Percentiles rank a stretch among this genome's conserved stretches.
phyloP scores from a whole-genome alignment of 2,113 vertebrate genomes.

The Antechinus flavipes region DNA sequence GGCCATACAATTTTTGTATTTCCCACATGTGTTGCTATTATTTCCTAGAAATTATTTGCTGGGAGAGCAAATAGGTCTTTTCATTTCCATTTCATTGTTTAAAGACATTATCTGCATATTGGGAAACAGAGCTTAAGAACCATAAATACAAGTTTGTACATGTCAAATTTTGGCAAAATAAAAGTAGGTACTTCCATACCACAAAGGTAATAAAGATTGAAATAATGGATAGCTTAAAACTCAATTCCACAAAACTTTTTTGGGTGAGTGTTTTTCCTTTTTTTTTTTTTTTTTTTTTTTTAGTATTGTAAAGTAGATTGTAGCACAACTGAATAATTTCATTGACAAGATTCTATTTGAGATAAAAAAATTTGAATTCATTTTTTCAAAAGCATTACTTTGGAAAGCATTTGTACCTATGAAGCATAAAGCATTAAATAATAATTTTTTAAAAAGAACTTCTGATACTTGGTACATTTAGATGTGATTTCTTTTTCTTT shows the following conservation, averaged over 20 bases:
- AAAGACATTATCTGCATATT: neutral
- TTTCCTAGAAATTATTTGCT: conserved; percentile 49
- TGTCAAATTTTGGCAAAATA: neutral
- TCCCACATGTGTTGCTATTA: conserved; percentile 43
- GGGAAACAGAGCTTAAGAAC: conserved; percentile 59
- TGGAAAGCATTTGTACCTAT: conserved; percentile 63
- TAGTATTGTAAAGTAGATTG: conserved; percentile 69
- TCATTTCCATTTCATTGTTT: conserved; percentile 65
- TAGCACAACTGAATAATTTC: conserved; percentile 67
- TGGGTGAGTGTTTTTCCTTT: conserved; percentile 35
- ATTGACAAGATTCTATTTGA: conserved; percentile 57
- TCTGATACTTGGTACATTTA: conserved; percentile 63
- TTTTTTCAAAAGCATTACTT: conserved; percentile 73
- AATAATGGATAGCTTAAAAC: conserved; percentile 48
- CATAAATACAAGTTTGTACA: neutral
- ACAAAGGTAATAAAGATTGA: conserved; percentile 51
- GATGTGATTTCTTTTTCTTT: conserved; percentile 57
- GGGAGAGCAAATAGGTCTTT: conserved; percentile 58
- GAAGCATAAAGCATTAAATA: conserved; percentile 51
- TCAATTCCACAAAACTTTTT: conserved; percentile 19
- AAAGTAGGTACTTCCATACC: conserved; percentile 27
- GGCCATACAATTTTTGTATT: conserved; percentile 57
- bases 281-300: conserved; percentile 14
- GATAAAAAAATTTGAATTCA: conserved; percentile 57
- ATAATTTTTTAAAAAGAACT: conserved; percentile 49